A percentile compares a stretch with the other conserved stretches of the same genome.
phyloP scores from a whole-genome alignment of 2,888 invertebrate genomes.

The Poecilobothrus nobilitatus region DNA sequence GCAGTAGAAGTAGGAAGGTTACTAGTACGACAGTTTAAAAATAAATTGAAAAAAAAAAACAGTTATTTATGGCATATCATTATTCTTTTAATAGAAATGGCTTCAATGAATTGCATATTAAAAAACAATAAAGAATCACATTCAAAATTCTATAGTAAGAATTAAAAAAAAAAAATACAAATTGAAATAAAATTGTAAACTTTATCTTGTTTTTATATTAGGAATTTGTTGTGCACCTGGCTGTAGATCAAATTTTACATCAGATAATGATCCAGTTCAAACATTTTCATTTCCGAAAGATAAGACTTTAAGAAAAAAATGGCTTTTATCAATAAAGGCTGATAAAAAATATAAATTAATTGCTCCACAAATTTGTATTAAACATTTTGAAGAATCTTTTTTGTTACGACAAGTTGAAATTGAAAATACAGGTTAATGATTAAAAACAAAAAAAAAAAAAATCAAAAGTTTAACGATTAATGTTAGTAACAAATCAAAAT shows the following conservation, averaged over 20 bases:
- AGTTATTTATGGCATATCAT: too few species aligned
- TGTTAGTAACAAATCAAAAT: neutral
- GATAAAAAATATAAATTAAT: neutral
- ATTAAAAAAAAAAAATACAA: neutral
- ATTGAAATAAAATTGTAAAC: too few species aligned
- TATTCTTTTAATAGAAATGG: too few species aligned
- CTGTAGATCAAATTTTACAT: neutral
- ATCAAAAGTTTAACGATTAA: too few species aligned
- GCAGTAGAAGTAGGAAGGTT: too few species aligned
- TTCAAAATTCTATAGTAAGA: neutral
- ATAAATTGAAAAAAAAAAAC: too few species aligned
- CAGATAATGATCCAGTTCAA: neutral
- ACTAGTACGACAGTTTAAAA: too few species aligned
- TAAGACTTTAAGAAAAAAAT: neutral
- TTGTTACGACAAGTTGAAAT: neutral
- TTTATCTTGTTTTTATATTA: neutral
- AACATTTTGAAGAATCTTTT: neutral
- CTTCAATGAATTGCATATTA: too few species aligned
- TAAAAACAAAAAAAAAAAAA: too few species aligned
- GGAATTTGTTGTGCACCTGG: constrained; percentile 1
- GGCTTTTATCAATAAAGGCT: neutral
- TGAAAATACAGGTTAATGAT: neutral
- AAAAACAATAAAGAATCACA: too few species aligned
- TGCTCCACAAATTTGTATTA: neutral
- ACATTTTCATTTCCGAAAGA: neutral